These are phyloP conservation scores for Pteronotus mesoamericanus DNA, from an alignment of 2,797 vertebrate species.

Conservation along the genomic window DNA sequence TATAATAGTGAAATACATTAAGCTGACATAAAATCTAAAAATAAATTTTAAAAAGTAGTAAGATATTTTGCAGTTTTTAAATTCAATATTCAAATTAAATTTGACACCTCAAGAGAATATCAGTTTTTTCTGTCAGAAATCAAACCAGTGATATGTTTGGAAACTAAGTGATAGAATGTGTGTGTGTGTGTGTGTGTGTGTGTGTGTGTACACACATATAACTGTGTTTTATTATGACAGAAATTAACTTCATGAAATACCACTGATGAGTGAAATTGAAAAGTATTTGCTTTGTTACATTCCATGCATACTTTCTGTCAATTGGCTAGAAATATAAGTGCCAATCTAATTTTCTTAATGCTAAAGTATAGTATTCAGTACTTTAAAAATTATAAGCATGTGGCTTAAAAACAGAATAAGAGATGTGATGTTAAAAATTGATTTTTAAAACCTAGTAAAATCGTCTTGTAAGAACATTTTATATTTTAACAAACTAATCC, in stretches of 20 bases:
- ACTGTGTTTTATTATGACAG: slow-evolving; percentile 52
- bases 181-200: too few species aligned
- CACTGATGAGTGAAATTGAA: slow-evolving; percentile 38
- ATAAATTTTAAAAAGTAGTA: slow-evolving; percentile 28
- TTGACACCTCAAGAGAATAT: slow-evolving; percentile 57
- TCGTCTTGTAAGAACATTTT: not conserved
- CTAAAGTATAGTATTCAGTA: not conserved
- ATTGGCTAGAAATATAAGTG: slow-evolving; percentile 37
- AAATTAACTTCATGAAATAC: slow-evolving; percentile 64
- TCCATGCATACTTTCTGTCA: slow-evolving; percentile 14
- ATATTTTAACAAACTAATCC: slow-evolving; percentile 13
- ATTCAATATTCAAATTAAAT: slow-evolving; percentile 61
- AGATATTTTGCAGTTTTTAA: slow-evolving; percentile 51
- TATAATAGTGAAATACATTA: slow-evolving; percentile 2
- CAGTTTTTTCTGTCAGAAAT: slow-evolving; percentile 61
- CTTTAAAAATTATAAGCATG: slow-evolving; percentile 29
- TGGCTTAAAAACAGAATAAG: slow-evolving; percentile 37
- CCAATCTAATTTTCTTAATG: slow-evolving; percentile 33
- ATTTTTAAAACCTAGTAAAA: slow-evolving; percentile 2
- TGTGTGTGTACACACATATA: not conserved
- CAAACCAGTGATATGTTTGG: slow-evolving; percentile 57
- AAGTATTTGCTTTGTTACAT: slow-evolving; percentile 40
- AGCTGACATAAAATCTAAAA: slow-evolving; percentile 37
- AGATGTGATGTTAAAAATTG: not conserved
- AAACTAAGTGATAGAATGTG: slow-evolving; percentile 49